Percentiles rank a stretch among this genome's conserved stretches.
Conservation (phyloP, 23 tunicate species). For the Aplidium turbinatum region DNA sequence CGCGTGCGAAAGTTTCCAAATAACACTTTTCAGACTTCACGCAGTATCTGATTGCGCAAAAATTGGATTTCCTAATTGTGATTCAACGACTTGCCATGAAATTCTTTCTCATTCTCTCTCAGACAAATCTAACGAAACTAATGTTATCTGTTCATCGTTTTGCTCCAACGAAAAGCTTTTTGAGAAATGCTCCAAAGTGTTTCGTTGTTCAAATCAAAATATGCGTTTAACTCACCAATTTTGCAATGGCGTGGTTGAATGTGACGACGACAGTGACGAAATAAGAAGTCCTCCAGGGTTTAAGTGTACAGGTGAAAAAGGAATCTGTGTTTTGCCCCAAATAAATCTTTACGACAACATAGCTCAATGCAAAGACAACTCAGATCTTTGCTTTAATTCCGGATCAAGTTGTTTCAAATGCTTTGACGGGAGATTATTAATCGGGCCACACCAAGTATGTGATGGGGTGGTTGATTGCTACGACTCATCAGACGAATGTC, state of each 20-base stretch:
- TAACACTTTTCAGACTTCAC: no score
- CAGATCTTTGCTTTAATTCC: slow-evolving; percentile 34
- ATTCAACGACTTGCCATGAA: slow-evolving; percentile 3
- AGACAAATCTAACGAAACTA: background rate
- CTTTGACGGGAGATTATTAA: slow-evolving; percentile 15
- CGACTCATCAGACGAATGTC: slow-evolving; percentile 54
- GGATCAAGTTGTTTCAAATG: slow-evolving; percentile 36
- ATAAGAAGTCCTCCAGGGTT: slow-evolving; percentile 8
- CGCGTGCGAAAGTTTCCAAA: no score
- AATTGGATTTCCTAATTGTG: background rate
- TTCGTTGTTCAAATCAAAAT: slow-evolving; percentile 17
- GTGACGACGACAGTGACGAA: slow-evolving; percentile 31
- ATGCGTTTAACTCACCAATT: slow-evolving; percentile 6
- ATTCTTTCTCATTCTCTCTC: background rate
- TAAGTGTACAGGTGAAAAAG: background rate
- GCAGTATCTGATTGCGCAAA: no score
- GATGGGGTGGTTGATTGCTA: slow-evolving; percentile 45
- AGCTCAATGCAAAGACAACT: slow-evolving; percentile 40
- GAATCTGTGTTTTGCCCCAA: slow-evolving; percentile 23
- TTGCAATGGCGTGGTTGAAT: slow-evolving; percentile 23
- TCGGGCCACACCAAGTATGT: slow-evolving; percentile 39
- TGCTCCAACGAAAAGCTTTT: no score
- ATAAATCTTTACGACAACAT: slow-evolving; percentile 24
- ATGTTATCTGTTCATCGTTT: slow-evolving; percentile 25
- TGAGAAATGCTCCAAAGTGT: background rate